phyloP scores from a whole-genome alignment of 1,140 invertebrate genomes.

The Caerostris extrusa region DNA sequence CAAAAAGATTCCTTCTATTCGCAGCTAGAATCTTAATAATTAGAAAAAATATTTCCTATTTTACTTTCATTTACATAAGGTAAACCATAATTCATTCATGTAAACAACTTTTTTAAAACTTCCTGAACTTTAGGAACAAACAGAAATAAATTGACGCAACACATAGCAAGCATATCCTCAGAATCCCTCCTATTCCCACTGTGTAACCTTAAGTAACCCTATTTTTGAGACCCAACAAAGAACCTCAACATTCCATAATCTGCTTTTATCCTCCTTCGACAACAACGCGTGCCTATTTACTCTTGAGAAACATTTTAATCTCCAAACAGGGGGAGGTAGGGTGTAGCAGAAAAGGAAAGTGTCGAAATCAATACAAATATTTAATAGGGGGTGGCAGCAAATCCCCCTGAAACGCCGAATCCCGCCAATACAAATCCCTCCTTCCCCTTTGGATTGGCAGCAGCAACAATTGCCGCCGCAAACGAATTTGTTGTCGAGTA shows the following conservation, averaged over 20 bases:
- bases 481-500: conserved; percentile 50
- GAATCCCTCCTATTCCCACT: too few relatives aligned
- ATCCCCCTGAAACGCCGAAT: neutral
- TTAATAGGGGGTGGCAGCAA: neutral
- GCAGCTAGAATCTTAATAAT: too few relatives aligned
- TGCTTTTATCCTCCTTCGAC: neutral
- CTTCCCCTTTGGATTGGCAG: neutral
- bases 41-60: too few relatives aligned
- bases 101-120: too few relatives aligned
- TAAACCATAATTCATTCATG: too few relatives aligned
- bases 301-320: neutral
- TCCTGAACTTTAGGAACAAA: too few relatives aligned
- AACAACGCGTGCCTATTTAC: neutral
- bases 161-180: too few relatives aligned
- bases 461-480: conserved; percentile 34
- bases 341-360: neutral
- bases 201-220: too few relatives aligned
- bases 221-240: too few relatives aligned
- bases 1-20: too few relatives aligned
- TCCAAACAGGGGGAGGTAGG: neutral
- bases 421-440: neutral
- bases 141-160: too few relatives aligned
- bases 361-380: conserved; percentile 13
- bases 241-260: neutral
- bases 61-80: too few relatives aligned